Base-by-base conservation (phyloP, 2,888 invertebrate genomes). In the Syritta pipiens region DNA sequence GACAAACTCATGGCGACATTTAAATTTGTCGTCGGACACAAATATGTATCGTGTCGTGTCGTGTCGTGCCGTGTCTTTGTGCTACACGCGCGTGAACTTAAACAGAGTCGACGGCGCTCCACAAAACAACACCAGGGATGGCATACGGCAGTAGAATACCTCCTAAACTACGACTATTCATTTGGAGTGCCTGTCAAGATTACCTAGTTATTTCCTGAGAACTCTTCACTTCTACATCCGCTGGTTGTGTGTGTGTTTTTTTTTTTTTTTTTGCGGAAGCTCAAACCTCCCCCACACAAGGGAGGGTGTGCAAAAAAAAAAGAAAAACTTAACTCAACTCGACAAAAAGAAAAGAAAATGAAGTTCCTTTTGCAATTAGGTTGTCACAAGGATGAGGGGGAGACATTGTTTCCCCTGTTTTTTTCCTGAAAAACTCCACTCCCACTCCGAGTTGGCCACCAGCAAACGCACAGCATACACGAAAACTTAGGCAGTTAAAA, bases 181-280 rank as follows among this genome's bases (percentile, higher is more conserved):
- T 72, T 79, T 79, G 74, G 67, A 79, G 74, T 74, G 74, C 74
- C 57, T 79, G 79, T 74, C 79, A 68, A 74, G 79, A 62, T 79
- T 79, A 79, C 79, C 79, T 79, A 79, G 79, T 74, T 79, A 79
- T 79, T 79, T 79, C 79, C 74, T 72, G 65, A 68, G 74, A 79
- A 51, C 79, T 79, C 79, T 74, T 79, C 79, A 74, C 79, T 74
- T 79, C 67, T 49, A 74, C 51, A 67, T 79, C 79, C 67, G 74
- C 35, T 68, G 55, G 57, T 69, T 57, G 55, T 55, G 32, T 59
- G 46, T 59, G 6, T 4, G 30, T 49, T 30, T 22, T 32, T 32
- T 51, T 10, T 10, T n/a, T 24, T 3, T 17, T 22, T 5, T n/a
- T n/a, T n/a, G n/a, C n/a, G n/a, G n/a, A n/a, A n/a, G n/a, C n/a